Percentiles rank a stretch among this genome's conserved stretches.
phyloP scores from a whole-genome alignment of 2,888 invertebrate species.

The Drosophila neotestacea region DNA sequence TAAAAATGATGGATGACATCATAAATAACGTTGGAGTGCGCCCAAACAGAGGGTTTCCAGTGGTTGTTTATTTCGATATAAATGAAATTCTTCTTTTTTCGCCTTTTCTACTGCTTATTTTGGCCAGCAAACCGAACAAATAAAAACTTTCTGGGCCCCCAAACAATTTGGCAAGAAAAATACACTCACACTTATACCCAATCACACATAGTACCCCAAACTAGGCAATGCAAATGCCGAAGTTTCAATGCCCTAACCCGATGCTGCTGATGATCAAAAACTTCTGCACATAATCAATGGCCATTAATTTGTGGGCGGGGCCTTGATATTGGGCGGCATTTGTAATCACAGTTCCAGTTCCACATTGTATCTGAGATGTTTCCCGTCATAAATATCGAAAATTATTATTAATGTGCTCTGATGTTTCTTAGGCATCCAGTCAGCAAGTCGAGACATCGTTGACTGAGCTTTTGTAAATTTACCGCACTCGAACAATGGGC shows the following conservation, averaged over 20 bases:
- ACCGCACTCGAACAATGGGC: slow-evolving; percentile 34
- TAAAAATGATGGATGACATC: slow-evolving; percentile 86
- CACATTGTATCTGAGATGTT: slow-evolving; percentile 70
- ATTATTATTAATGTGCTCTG: slow-evolving; percentile 74
- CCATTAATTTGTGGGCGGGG: slow-evolving; percentile 45
- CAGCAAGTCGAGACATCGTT: slow-evolving; percentile 52
- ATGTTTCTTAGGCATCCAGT: slow-evolving; percentile 52
- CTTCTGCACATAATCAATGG: slow-evolving; percentile 57
- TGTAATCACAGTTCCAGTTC: slow-evolving; percentile 74
- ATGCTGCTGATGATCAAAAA: slow-evolving; percentile 34
- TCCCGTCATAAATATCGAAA: slow-evolving; percentile 78
- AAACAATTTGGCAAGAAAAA: slow-evolving; percentile 65
- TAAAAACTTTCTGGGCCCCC: slow-evolving; percentile 55
- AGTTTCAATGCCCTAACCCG: slow-evolving; percentile 65
- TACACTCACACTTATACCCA: slow-evolving; percentile 4
- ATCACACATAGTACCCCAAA: background rate
- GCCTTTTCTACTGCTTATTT: slow-evolving; percentile 65
- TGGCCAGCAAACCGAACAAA: slow-evolving; percentile 59
- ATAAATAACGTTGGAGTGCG: slow-evolving; percentile 85
- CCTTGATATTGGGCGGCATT: slow-evolving; percentile 45
- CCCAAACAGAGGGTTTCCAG: slow-evolving; percentile 84
- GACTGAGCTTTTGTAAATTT: slow-evolving; percentile 51
- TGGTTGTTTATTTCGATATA: slow-evolving; percentile 85
- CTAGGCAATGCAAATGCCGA: slow-evolving; percentile 70
- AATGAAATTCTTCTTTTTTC: slow-evolving; percentile 77